A percentile compares a stretch with the other conserved stretches of the same genome.
Conservation (phyloP, 2,113 vertebrate species). For the Rhinogobius similis region DNA sequence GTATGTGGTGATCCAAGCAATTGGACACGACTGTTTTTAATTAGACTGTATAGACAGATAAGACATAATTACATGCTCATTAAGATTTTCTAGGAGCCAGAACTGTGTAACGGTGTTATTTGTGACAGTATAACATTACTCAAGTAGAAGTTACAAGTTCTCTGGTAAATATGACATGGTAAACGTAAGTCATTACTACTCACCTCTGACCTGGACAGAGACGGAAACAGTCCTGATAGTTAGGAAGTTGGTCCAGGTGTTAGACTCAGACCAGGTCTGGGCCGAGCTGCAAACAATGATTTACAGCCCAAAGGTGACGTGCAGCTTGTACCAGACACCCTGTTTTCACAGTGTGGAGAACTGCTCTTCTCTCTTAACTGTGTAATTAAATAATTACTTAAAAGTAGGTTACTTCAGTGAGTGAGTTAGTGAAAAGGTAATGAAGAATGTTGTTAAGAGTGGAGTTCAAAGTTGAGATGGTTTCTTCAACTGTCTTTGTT, state of each 20-base stretch:
- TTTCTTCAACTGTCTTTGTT: constrained; percentile 37
- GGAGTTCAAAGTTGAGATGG: background rate
- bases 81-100: too few relatives aligned
- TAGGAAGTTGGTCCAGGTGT: constrained; percentile 61
- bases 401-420: constrained; percentile 19
- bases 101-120: background rate
- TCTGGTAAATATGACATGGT: background rate
- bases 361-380: background rate
- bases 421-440: background rate
- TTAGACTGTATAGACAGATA: too few relatives aligned
- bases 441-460: constrained; percentile 29
- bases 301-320: constrained; percentile 36
- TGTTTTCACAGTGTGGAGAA: constrained; percentile 1
- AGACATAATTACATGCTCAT: background rate
- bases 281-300: constrained; percentile 16
- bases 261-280: constrained; percentile 35
- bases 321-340: constrained; percentile 24
- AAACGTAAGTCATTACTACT: background rate
- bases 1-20: too few relatives aligned
- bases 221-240: constrained; percentile 22
- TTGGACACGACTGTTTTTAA: too few relatives aligned
- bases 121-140: background rate
- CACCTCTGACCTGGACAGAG: constrained; percentile 17
- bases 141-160: background rate
- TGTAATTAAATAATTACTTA: constrained; percentile 25